Base-by-base conservation (phyloP, 2,113 vertebrate species). In the Ammodytes marinus region DNA sequence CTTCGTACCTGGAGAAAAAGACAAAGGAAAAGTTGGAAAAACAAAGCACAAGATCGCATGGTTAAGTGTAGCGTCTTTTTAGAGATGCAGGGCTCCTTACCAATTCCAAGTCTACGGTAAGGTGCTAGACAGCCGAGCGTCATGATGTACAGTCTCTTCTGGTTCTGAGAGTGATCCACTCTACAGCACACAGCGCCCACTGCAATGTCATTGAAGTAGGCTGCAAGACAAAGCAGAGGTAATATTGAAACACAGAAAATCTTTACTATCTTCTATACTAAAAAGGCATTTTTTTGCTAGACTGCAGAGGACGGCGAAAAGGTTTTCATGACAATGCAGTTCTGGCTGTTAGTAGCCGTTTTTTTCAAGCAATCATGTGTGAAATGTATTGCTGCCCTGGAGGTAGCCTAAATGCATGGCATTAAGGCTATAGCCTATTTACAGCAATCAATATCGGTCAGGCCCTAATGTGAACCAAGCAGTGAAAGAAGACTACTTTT, bases 81-180 rank as follows among this genome's bases (percentile, higher is more conserved):
- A 39, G 0, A 46, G 14, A 45, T n/a, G 13, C 4, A 9, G 19
- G 67, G 37, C 9, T 46, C 17, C 92, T 94, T 95, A 99, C 98
- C 98, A 95, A 99, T 99, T 94, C 98, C 98, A 95, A 99, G 96
- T 92, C 98, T 97, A 93, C 98, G 96, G 93, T 99, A 99, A 63
- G 98, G 98, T 80, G 98, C 98, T 95, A 99, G 95, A 94, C 98
- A 99, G 90, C 98, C 98, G 1, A 99, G 96, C 19, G 98, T 99
- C 98, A 99, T 99, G 95, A 99, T 99, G 94, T 99, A 99, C 87
- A 99, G 96, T 90, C 98, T 96, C 95, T 99, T 99, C 93, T 99
- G 98, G 94, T 98, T 99, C 94, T 99, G 98, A 84, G 98, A 99
- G 94, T 99, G 98, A 94, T 99, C 98, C 93, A 99, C 97, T 93